phyloP scores from a whole-genome alignment of 2,113 vertebrate species.

The Sinocyclocheilus maitianheensis region DNA sequence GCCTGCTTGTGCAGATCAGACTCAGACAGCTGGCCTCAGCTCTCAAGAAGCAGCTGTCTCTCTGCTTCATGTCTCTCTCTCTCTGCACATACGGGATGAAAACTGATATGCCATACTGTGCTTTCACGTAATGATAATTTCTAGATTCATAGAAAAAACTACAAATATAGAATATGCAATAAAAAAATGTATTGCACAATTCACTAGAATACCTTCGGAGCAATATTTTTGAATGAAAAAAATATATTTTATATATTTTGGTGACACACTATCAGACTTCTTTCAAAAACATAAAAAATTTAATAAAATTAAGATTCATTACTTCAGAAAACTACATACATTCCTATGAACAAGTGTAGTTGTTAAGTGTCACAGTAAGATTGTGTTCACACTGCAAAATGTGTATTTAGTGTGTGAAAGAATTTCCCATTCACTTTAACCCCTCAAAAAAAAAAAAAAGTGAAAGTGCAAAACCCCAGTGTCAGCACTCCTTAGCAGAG shows the following conservation, averaged over 20 bases:
- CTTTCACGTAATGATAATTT: background rate
- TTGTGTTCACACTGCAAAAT: background rate
- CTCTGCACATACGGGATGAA: background rate
- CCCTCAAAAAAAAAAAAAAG: too few species aligned
- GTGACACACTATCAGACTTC: too few species aligned
- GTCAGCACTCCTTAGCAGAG: conserved; percentile 52
- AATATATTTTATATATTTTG: too few species aligned
- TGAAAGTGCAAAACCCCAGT: conserved; percentile 32
- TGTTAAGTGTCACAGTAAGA: background rate
- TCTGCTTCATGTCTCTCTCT: conserved; percentile 47
- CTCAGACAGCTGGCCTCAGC: conserved; percentile 69
- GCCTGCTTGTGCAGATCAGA: conserved; percentile 72
- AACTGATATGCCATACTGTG: background rate
- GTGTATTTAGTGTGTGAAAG: conserved; percentile 45
- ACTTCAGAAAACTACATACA: background rate
- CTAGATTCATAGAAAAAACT: background rate
- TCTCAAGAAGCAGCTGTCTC: conserved; percentile 68
- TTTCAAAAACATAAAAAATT: background rate
- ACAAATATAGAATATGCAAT: too few species aligned
- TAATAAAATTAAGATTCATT: background rate
- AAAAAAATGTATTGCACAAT: background rate
- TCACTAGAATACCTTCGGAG: background rate
- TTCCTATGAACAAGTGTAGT: background rate
- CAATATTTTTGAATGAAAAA: too few species aligned
- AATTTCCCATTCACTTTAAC: conserved; percentile 53